Evolutionary conservation across 2,888 invertebrate species (phyloP), one percentile per base, ranked within the genome.

Genomic region (Ennomos quercinarius): DNA sequence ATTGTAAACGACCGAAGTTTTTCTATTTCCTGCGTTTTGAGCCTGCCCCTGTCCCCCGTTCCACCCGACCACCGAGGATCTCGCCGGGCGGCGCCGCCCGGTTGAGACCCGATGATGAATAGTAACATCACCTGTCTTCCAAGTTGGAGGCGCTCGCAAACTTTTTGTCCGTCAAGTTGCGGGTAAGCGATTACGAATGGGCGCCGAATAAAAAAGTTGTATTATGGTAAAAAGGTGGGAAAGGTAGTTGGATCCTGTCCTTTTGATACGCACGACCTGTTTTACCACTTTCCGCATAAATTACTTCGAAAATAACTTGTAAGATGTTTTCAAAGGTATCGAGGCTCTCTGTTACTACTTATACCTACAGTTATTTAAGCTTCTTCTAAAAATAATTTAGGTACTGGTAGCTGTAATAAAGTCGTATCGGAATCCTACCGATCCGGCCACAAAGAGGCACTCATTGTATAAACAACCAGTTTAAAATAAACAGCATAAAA

Each of bases 1-100:
- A 76, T 77, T 80, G 78, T 76, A 79, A 82, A 83, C 76, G 82
- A 81, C 73, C 76, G 68, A 83, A 84, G 78, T 83, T 84, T 82
- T 84, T 83, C 82, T 83, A 83, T 83, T 83, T 82, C 78, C 82
- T 77, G 70, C 64, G 64, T 68, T 61, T 61, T 57, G 63, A 50
- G 40, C 51, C 49, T 46, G 46, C 61, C 48, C 48, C 59, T 6
- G 6, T 27, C 46, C 36, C n/a, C 59, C 38, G 51, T 42, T 12
- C 39, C 12, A 34, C 42, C 47, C 62, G 63, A 63, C 53, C 50
- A 17, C 36, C 46, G 11, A 34, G 11, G 45, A 13, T 48, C 44
- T 45, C 51, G 17, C 41, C 39, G 53, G 11, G 13, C 34, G 45
- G 47, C 51, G 17, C 41, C 39, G 53, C 12, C 17, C 34, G 45